Evolutionary conservation across 2,888 invertebrate species (phyloP), one percentile per base, ranked within the genome.

Genomic region (Rhyacophila evoluta): DNA sequence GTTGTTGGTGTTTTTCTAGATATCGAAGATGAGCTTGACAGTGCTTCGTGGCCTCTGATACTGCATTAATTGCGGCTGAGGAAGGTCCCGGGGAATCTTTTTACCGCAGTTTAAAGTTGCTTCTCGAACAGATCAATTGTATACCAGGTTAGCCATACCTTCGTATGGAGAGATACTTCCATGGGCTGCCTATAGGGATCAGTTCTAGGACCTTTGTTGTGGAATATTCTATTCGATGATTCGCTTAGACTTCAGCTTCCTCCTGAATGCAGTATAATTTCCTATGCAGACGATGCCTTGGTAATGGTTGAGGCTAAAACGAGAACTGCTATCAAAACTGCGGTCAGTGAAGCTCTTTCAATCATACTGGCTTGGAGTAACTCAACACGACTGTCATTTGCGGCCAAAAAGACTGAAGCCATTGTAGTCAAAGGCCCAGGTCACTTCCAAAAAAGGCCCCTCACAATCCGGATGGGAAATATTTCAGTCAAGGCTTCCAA

Each of bases 11-110:
- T 84, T 0, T 82, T 84, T 33, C 70, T 84, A 8, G 84, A 84
- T 81, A 84, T 85, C n/a, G 81, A 83, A 4, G 84, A 84, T 0
- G 85, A 85, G 3, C 85, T 85, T 74, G 82, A 83, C 72, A 83
- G 83, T 67, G 83, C 83, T 1, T 84, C 83, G 83, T 84, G 84
- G 84, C 83, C 84, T 0, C 82, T 83, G 68, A 83, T 84, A 0
- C 25, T 83, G n/a, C 28, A 75, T 0, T 83, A 83, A 70, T 75
- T 83, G 0, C 81, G 6, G 36, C 28, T 55, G 6, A 41, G 68
- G 10, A 25, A 25, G 2, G 25, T 78, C 19, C 79, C 83, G 11
- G 67, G 73, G 0, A 41, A 82, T 36, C 72, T 82, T 3, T 80
- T 75, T 29, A 6, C n/a, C 0, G 41, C 75, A 11, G 10, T 83